Evolutionary conservation across 2,113 vertebrate species (phyloP), one percentile per base, ranked within the genome.

Genomic region (Corydoras maculifer): DNA sequence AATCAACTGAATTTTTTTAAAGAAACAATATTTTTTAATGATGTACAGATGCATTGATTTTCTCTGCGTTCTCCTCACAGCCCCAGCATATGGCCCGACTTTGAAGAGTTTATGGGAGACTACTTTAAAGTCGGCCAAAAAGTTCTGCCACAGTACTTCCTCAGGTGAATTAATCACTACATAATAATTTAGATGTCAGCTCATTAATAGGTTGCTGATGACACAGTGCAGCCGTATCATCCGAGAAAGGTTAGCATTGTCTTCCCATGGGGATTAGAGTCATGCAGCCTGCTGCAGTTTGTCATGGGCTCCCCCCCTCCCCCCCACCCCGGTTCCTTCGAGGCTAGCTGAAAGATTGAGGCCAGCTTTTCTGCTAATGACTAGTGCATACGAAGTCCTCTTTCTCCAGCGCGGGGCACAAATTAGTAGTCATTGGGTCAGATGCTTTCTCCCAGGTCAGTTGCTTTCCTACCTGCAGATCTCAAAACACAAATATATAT

Each of bases 301-400:
- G 82, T 88, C 84, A 86, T 78, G 60, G 66, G 49, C 71, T 58
- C 69, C 78, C 72, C 75, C 35, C 35, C 7, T 2, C 35, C 7
- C 35, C 35, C 35, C 35, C 4, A 4, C 35, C 65, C 32, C 71
- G 68, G 73, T 70, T 69, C 75, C 80, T 81, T 73, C 74, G 74
- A 79, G 68, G 73, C 78, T 73, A 71, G 75, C 78, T 87, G 85
- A 88, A 82, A 87, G 82, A 88, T 85, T 84, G 78, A 86, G 85
- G 84, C 69, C 82, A 84, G 65, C 69, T 79, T 75, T 77, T 62
- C 75, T 74, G 71, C 78, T 81, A 84, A 82, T 84, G 80, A 85
- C 83, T 76, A 71, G 73, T 72, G 73, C 84, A 43, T 64, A 78
- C 79, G 63, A 54, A 69, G 65, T 25, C 43, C 50, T 60, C 65